Evolutionary conservation across 2,888 invertebrate genomes (phyloP).

Genomic region (Andrena flavipes): DNA sequence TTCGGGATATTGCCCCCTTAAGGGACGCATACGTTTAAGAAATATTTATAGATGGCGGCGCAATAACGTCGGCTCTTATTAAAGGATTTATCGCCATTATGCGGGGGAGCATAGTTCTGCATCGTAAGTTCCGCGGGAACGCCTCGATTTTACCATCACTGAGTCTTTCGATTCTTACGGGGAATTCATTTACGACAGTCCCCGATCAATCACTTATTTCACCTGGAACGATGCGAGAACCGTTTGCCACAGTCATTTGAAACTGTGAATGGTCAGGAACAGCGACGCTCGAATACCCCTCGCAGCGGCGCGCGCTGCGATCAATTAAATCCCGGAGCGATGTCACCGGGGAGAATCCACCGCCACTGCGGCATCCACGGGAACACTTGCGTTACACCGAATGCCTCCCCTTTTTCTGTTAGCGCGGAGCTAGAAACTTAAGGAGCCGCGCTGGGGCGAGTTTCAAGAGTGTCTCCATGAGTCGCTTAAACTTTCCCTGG

Average conservation of each 20-base stretch:
- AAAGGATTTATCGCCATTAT: constrained; percentile 25
- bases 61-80: constrained; percentile 43
- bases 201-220: not conserved
- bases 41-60: constrained; percentile 37
- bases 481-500: constrained; percentile 70
- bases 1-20: constrained; percentile 38
- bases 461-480: constrained; percentile 68
- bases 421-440: constrained; percentile 61
- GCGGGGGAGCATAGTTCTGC: constrained; percentile 8
- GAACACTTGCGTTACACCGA: constrained; percentile 3
- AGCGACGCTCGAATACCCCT: not conserved
- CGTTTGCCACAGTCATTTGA: not conserved
- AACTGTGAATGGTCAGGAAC: not conserved
- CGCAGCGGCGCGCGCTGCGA: constrained; percentile 10
- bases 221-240: not conserved
- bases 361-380: constrained; percentile 10
- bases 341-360: not conserved
- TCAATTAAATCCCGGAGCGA: constrained; percentile 38
- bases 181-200: not conserved
- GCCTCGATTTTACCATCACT: not conserved
- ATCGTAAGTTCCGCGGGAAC: not conserved
- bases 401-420: not conserved
- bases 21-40: constrained; percentile 32
- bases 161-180: not conserved
- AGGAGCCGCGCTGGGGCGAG: constrained; percentile 57